Evolutionary conservation across 2,113 vertebrate species (phyloP).

Genomic region (Poecile atricapillus): DNA sequence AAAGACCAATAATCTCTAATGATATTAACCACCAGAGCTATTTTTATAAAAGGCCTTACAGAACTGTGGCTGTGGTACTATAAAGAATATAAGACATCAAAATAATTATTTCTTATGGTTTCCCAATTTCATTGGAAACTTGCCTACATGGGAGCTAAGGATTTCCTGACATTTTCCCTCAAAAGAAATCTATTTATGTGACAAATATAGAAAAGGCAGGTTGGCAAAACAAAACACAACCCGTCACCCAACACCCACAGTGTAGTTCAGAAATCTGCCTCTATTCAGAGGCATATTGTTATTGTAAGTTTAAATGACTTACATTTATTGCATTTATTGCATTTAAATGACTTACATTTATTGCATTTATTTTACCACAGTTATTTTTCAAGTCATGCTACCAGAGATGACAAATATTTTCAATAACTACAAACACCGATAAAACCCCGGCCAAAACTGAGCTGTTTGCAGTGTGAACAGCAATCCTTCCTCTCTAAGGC

Average conservation of each 20-base stretch:
- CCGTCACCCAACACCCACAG: background rate
- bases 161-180: background rate
- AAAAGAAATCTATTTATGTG: background rate
- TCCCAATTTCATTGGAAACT: background rate
- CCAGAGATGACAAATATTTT: background rate
- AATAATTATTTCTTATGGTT: background rate
- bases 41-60: background rate
- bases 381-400: background rate
- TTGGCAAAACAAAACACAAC: background rate
- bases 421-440: background rate
- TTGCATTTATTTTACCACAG: background rate
- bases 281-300: background rate
- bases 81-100: background rate
- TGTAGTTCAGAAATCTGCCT: background rate
- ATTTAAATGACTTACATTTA: background rate
- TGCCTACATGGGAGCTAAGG: background rate
- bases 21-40: background rate
- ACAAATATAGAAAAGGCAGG: background rate
- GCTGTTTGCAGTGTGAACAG: background rate
- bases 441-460: background rate
- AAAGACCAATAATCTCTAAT: background rate
- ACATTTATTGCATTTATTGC: too few species aligned
- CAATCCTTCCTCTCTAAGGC: background rate
- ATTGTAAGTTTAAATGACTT: background rate
- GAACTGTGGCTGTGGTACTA: background rate